A percentile compares a stretch with the other conserved stretches of the same genome.
These are phyloP conservation scores for Pristionchus entomophagus DNA, from an alignment of 2,888 invertebrate species.

Conservation along the genomic window DNA sequence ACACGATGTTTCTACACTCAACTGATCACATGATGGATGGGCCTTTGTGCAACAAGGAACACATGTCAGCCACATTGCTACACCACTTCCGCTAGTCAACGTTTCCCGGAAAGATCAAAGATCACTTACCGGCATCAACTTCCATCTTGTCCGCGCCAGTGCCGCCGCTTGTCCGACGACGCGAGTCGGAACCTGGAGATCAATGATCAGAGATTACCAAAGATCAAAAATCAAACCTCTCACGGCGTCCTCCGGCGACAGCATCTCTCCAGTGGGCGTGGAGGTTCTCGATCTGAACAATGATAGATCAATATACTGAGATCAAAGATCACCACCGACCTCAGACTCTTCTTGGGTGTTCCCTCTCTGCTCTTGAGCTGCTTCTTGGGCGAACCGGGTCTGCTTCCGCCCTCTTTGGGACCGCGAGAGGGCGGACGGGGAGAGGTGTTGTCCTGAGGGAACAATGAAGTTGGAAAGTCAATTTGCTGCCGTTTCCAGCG, in stretches of 20 bases:
- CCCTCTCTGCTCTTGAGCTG: constrained; percentile 63
- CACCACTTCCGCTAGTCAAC: background rate
- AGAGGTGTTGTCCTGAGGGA: constrained; percentile 52
- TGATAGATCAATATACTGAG: background rate
- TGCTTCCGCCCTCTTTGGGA: constrained; percentile 41
- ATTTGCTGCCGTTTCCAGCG: too few species aligned
- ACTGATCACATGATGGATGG: background rate
- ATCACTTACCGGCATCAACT: constrained; percentile 53
- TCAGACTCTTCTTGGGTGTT: constrained; percentile 71
- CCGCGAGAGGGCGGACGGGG: constrained; percentile 64
- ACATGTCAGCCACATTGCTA: constrained; percentile 7
- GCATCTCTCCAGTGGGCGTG: constrained; percentile 70
- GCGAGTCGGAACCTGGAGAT: constrained; percentile 25
- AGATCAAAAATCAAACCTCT: constrained; percentile 32
- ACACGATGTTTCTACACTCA: background rate
- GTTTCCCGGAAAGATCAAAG: background rate
- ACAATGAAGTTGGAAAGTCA: background rate
- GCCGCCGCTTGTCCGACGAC: constrained; percentile 23
- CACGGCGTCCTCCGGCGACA: constrained; percentile 61
- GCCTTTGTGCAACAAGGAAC: background rate
- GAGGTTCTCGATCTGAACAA: constrained; percentile 66
- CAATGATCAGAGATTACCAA: background rate
- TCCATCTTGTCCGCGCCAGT: constrained; percentile 59
- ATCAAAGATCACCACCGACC: constrained; percentile 49
- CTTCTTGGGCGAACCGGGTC: constrained; percentile 46